These are phyloP conservation scores for Helicoverpa assulta DNA, from an alignment of 2,888 invertebrate species.

Conservation along the genomic window DNA sequence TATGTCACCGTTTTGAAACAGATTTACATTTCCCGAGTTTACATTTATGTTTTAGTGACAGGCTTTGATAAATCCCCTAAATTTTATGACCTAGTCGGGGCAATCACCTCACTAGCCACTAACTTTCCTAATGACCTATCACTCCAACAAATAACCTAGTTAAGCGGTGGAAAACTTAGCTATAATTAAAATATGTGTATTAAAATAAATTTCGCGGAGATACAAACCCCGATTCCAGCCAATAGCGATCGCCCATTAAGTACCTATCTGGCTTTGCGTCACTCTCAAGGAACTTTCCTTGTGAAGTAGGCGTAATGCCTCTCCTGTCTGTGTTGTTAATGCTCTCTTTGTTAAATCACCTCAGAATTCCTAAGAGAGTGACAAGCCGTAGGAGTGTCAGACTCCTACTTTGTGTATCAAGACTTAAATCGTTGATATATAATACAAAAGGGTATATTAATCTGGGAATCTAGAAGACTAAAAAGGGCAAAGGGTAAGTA, in stretches of 20 bases:
- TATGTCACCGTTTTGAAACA: too few relatives aligned
- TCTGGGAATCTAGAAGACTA: neutral
- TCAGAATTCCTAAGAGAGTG: conserved; percentile 4
- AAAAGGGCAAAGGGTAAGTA: neutral
- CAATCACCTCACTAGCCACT: neutral
- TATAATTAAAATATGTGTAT: too few relatives aligned
- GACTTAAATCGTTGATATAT: neutral
- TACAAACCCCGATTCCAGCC: neutral
- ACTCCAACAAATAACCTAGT: too few relatives aligned
- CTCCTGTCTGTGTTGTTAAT: conserved; percentile 15
- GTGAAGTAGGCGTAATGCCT: conserved; percentile 21
- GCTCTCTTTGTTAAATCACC: conserved; percentile 21
- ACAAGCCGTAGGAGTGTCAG: conserved; percentile 6
- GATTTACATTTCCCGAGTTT: too few relatives aligned
- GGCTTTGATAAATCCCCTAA: neutral
- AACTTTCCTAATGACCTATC: neutral
- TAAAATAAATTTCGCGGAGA: too few relatives aligned
- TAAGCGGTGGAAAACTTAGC: too few relatives aligned
- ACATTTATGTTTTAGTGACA: neutral
- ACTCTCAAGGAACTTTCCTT: conserved; percentile 11
- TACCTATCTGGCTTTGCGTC: neutral
- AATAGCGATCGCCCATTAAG: conserved; percentile 3
- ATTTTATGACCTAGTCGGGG: neutral
- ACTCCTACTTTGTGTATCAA: conserved; percentile 9
- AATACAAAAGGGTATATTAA: neutral